Percentiles rank a stretch among this genome's conserved stretches.
phyloP scores from a whole-genome alignment of 2,797 vertebrate genomes.

The Sciaenops ocellatus region DNA sequence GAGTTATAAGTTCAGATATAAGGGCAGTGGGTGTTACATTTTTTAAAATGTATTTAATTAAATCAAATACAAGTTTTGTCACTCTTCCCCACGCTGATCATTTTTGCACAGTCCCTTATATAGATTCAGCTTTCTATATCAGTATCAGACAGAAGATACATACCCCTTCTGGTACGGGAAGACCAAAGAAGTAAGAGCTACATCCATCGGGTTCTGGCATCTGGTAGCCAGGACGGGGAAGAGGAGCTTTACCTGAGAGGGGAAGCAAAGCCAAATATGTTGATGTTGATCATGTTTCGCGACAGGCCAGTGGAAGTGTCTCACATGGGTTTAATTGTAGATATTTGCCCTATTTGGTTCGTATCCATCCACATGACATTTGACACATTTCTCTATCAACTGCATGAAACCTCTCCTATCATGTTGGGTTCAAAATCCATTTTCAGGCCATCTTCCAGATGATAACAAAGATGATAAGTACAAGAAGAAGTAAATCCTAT shows the following conservation, averaged over 20 bases:
- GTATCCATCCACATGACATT: slow-evolving; percentile 5
- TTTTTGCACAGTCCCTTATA: not conserved
- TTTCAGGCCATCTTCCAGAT: slow-evolving; percentile 25
- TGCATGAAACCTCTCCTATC: slow-evolving; percentile 33
- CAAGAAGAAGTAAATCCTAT: slow-evolving; percentile 1
- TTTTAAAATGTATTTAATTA: not conserved
- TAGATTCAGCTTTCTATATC: not conserved
- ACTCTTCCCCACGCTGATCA: not conserved
- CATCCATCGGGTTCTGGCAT: slow-evolving; percentile 93
- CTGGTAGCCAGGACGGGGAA: slow-evolving; percentile 91
- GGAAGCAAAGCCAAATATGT: not conserved
- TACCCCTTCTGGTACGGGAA: slow-evolving; percentile 94
- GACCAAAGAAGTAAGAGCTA: slow-evolving; percentile 92
- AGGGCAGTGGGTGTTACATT: not conserved
- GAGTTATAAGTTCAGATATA: not conserved
- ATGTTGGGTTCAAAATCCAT: slow-evolving; percentile 66
- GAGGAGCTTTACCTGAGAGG: slow-evolving; percentile 89
- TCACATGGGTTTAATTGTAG: not conserved
- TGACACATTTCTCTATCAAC: slow-evolving; percentile 16
- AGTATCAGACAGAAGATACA: slow-evolving; percentile 53
- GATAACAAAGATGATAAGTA: slow-evolving; percentile 56
- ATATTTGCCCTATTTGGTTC: slow-evolving; percentile 17
- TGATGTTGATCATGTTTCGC: slow-evolving; percentile 28
- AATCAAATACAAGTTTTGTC: not conserved
- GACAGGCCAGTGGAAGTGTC: not conserved